A percentile compares a stretch with the other conserved stretches of the same genome.
These are phyloP conservation scores for Collichthys lucidus DNA, from an alignment of 2,113 vertebrate genomes.

Conservation along the genomic window DNA sequence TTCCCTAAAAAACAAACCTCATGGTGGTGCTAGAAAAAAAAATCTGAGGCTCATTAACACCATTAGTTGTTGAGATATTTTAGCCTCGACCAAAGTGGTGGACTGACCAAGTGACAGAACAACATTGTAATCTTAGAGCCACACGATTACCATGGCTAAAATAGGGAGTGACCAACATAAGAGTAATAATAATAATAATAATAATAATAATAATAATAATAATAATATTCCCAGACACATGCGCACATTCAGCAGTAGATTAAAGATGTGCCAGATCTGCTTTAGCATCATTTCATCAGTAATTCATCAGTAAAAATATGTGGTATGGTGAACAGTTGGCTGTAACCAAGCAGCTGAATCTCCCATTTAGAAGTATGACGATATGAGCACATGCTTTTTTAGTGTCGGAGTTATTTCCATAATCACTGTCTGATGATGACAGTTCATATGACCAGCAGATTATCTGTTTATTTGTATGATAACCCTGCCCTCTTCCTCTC, in stretches of 20 bases:
- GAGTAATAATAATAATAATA: too few relatives aligned
- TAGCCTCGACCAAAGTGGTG: background rate
- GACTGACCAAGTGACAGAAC: background rate
- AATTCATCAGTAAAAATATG: constrained; percentile 30
- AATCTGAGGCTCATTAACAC: too few relatives aligned
- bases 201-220: too few relatives aligned
- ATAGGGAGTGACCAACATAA: background rate
- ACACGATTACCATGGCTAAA: background rate
- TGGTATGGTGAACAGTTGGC: constrained; percentile 6
- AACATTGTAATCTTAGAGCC: background rate
- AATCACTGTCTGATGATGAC: constrained; percentile 31
- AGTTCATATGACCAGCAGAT: constrained; percentile 32
- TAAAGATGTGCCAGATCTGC: background rate
- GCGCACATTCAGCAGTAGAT: background rate
- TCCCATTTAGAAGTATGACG: constrained; percentile 40
- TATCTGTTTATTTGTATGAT: constrained; percentile 33
- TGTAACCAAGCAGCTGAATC: constrained; percentile 40
- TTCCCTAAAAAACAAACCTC: background rate
- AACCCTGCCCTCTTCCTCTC: constrained; percentile 11
- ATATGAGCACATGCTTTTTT: constrained; percentile 30
- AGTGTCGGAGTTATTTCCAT: constrained; percentile 18
- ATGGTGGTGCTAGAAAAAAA: too few relatives aligned
- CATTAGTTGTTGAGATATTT: background rate
- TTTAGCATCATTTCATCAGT: background rate
- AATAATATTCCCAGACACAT: too few relatives aligned